Conservation (phyloP, 2,797 vertebrate species). For the Cirrhinus mrigala region DNA sequence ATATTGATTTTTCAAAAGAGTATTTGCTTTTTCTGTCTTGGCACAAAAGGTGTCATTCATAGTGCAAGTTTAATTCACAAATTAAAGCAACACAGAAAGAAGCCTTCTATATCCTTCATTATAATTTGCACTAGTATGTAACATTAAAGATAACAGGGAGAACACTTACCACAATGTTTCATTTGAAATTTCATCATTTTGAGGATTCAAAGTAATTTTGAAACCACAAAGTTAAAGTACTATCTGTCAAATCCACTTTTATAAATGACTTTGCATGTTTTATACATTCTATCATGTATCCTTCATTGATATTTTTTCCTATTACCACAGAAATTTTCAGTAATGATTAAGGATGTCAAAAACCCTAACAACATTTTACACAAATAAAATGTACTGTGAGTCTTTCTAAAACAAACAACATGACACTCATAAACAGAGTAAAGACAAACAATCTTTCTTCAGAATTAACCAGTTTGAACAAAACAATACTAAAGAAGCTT, state of each 20-base stretch:
- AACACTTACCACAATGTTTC: neutral
- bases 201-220: neutral
- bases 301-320: neutral
- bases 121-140: neutral
- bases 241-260: neutral
- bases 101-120: neutral
- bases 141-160: neutral
- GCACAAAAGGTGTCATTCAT: constrained; percentile 12
- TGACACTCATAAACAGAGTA: neutral
- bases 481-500: constrained; percentile 8
- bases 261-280: neutral
- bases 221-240: neutral
- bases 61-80: neutral
- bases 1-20: neutral
- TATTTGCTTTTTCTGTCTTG: neutral
- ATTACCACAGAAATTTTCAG: neutral
- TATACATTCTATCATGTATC: neutral
- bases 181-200: neutral
- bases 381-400: neutral
- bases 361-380: neutral
- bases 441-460: neutral
- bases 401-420: neutral
- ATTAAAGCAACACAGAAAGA: neutral
- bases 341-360: neutral
- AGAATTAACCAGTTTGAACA: neutral